Base-by-base conservation (phyloP, 2,888 invertebrate species). In the Spilosoma lubricipeda region DNA sequence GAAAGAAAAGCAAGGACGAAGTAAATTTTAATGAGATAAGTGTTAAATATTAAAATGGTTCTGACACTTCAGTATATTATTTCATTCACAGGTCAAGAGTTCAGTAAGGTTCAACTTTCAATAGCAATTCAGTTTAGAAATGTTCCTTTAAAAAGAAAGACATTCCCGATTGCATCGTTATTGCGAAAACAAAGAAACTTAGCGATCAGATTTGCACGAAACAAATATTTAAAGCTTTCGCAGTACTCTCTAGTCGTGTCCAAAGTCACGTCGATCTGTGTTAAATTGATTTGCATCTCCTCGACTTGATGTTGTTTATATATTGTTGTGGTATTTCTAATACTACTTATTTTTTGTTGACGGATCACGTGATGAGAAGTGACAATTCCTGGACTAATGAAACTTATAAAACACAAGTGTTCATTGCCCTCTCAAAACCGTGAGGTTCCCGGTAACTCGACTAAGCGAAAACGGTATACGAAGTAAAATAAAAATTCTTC, bases 271-370 rank as follows among this genome's bases (percentile, higher is more conserved):
- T 56, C 18, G 27, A 27, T 39, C 52, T n/a, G 64, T 66, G 68
- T 48, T 48, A 68, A 74, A 74, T 67, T 64, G 74, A 74, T 74
- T 74, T 74, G 64, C 63, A 74, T 74, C 71, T 72, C 36, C 42
- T 42, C 56, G 23, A 36, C 30, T 66, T n/a, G 66, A 48, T 23
- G 23, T 30, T 52, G n/a, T 66, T 66, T 39, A 30, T 4, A 65
- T 8, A 18, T 65, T 15, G 48, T 71, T 52, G n/a, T 36, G 65
- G 33, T 59, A 23, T 23, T 59, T 59, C 27, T 59, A 13, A 15
- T 63, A 63, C 27, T 27, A 48, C 13, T n/a, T 56, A 20, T 56
- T n/a, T n/a, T 52, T 52, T 52, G 3, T 8, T 42, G 42, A 42
- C 42, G 8, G 42, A 8, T 8, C 42, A 42, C 42, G 5, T 11